Evolutionary conservation across 2,888 invertebrate species (phyloP).

Genomic region (Spilarctia lutea): DNA sequence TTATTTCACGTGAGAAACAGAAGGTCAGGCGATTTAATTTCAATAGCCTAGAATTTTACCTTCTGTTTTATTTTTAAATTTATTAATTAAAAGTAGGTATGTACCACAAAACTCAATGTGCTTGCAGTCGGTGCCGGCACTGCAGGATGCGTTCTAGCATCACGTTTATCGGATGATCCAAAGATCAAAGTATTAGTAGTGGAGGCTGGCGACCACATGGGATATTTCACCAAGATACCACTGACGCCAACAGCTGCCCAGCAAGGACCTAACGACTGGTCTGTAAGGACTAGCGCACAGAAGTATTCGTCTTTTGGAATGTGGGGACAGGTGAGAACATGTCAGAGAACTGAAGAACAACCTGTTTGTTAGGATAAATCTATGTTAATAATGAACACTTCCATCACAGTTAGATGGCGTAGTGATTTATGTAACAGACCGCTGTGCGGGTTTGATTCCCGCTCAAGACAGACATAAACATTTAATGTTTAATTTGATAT

Average conservation of each 20-base stretch:
- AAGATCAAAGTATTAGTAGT: conserved; percentile 87
- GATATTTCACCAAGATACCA: conserved; percentile 88
- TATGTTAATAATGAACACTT: neutral
- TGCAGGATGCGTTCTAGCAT: conserved; percentile 90
- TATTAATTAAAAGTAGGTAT: too few species aligned
- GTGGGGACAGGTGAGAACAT: conserved; percentile 81
- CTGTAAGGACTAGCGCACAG: conserved; percentile 88
- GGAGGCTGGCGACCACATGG: conserved; percentile 91
- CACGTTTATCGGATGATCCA: conserved; percentile 87
- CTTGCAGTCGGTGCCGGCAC: conserved; percentile 90
- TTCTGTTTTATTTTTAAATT: too few species aligned
- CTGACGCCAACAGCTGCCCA: conserved; percentile 90
- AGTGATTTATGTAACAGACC: too few species aligned
- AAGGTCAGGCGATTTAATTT: too few species aligned
- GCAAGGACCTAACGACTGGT: conserved; percentile 89
- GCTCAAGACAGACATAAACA: too few species aligned
- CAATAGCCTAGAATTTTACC: too few species aligned
- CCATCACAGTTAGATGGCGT: too few species aligned
- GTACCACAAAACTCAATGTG: neutral
- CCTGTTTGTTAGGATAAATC: neutral
- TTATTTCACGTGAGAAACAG: too few species aligned
- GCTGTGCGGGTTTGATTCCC: too few species aligned
- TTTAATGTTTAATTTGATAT: too few species aligned
- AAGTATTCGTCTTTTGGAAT: conserved; percentile 89
- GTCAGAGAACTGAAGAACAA: neutral